Evolutionary conservation across 2,113 vertebrate species (phyloP).

Genomic region (Coptodon bakossiorum): DNA sequence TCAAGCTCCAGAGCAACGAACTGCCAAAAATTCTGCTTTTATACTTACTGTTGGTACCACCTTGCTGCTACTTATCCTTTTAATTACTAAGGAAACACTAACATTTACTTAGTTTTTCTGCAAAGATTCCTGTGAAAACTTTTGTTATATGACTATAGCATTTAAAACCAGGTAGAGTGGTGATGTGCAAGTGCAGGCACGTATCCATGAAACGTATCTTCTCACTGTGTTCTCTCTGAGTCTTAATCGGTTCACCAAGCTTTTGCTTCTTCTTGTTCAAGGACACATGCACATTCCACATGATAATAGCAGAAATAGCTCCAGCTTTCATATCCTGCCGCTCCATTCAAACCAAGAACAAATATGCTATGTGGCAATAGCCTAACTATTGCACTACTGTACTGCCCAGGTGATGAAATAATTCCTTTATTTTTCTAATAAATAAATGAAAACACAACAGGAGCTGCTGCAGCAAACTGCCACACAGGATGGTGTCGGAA

Average conservation of each 20-base stretch:
- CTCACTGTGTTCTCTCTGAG: neutral
- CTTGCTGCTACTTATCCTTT: neutral
- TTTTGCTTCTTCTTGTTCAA: neutral
- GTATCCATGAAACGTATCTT: neutral
- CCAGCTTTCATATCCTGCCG: neutral
- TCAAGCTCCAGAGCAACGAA: neutral
- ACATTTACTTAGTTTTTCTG: neutral
- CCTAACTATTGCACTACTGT: neutral
- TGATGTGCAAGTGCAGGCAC: neutral
- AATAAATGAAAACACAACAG: neutral
- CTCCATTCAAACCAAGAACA: neutral
- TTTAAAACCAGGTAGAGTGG: neutral
- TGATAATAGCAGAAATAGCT: neutral
- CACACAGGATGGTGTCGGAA: rapidly evolving
- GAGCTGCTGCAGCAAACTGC: neutral
- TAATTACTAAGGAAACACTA: neutral
- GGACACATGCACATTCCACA: neutral
- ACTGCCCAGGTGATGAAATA: rapidly evolving
- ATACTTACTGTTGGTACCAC: neutral
- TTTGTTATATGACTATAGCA: neutral
- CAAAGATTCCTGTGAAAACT: neutral
- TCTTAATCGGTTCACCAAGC: neutral
- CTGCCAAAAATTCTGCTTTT: neutral
- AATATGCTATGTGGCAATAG: neutral
- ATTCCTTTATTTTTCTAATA: neutral